These are phyloP conservation scores for Leptatherina wallacei DNA, from an alignment of 2,797 vertebrate genomes.

Conservation along the genomic window DNA sequence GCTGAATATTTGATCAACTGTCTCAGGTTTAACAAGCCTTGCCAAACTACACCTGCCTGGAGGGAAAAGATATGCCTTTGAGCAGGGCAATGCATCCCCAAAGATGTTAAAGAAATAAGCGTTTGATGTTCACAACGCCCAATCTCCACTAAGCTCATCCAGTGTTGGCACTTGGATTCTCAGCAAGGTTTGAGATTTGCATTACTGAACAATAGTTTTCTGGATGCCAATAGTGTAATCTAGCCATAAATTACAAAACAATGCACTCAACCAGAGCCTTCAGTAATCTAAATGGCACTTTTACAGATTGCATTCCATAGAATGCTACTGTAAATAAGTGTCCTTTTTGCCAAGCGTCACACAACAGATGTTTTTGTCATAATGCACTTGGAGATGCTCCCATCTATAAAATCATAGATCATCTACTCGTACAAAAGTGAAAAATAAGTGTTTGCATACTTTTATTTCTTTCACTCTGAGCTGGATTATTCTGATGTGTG, in stretches of 20 bases:
- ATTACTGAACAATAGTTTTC: constrained; percentile 51
- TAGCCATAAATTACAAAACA: constrained; percentile 57
- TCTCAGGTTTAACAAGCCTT: constrained; percentile 76
- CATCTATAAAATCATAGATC: constrained; percentile 16
- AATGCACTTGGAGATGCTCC: constrained; percentile 35
- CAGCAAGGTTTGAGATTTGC: constrained; percentile 54
- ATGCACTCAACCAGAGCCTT: constrained; percentile 31
- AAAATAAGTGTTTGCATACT: constrained; percentile 8
- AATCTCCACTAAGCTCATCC: constrained; percentile 55
- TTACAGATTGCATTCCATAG: constrained; percentile 39
- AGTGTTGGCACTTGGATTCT: constrained; percentile 41
- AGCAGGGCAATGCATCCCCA: constrained; percentile 60
- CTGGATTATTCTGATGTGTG: background rate
- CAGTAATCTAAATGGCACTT: constrained; percentile 23
- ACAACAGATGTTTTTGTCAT: constrained; percentile 32
- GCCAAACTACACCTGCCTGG: constrained; percentile 77
- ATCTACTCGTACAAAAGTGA: constrained; percentile 7
- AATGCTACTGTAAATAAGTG: constrained; percentile 17
- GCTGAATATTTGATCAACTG: constrained; percentile 80
- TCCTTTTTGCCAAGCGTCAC: constrained; percentile 29
- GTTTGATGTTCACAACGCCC: constrained; percentile 68
- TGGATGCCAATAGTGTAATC: constrained; percentile 42
- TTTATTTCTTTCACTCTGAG: constrained; percentile 14
- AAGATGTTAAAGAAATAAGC: constrained; percentile 66
- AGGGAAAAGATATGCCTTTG: constrained; percentile 73